Percentiles rank a stretch among this genome's conserved stretches.
Conservation (phyloP, 1,140 invertebrate genomes). For the Branchinecta lynchi region DNA sequence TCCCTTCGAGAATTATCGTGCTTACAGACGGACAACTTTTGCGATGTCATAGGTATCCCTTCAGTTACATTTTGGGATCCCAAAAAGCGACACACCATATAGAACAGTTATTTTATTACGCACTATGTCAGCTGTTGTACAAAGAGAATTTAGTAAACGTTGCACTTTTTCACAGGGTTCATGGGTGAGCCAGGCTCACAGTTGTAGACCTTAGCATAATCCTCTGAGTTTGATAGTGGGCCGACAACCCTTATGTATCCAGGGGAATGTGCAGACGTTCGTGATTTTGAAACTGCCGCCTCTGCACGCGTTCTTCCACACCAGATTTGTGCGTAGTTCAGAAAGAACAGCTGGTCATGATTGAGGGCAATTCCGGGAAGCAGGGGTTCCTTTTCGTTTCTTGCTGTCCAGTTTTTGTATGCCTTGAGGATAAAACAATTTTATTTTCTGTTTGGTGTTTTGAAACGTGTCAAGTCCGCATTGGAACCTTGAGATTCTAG, state of each 20-base stretch:
- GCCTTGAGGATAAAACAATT: constrained; percentile 37
- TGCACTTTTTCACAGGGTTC: constrained; percentile 82
- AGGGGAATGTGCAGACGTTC: constrained; percentile 87
- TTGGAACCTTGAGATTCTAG: too few relatives aligned
- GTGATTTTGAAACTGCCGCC: constrained; percentile 81
- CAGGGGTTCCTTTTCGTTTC: constrained; percentile 49
- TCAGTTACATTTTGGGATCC: too few relatives aligned
- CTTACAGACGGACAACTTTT: too few relatives aligned
- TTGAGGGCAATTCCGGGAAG: constrained; percentile 64
- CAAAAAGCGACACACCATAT: too few relatives aligned
- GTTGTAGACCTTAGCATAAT: constrained; percentile 67
- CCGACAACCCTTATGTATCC: constrained; percentile 79
- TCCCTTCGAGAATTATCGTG: too few relatives aligned
- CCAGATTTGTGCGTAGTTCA: constrained; percentile 89
- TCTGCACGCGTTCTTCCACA: constrained; percentile 92
- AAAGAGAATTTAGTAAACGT: constrained; percentile 56
- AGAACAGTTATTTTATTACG: background rate
- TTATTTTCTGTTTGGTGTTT: too few relatives aligned
- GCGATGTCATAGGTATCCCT: too few relatives aligned
- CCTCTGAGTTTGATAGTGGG: constrained; percentile 76
- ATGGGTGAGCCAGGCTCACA: constrained; percentile 64
- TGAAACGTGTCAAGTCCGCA: too few relatives aligned
- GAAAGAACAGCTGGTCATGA: constrained; percentile 72
- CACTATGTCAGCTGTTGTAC: background rate
- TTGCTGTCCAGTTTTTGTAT: constrained; percentile 57